These are phyloP conservation scores for Osmerus eperlanus DNA, from an alignment of 2,113 vertebrate species.

Conservation along the genomic window DNA sequence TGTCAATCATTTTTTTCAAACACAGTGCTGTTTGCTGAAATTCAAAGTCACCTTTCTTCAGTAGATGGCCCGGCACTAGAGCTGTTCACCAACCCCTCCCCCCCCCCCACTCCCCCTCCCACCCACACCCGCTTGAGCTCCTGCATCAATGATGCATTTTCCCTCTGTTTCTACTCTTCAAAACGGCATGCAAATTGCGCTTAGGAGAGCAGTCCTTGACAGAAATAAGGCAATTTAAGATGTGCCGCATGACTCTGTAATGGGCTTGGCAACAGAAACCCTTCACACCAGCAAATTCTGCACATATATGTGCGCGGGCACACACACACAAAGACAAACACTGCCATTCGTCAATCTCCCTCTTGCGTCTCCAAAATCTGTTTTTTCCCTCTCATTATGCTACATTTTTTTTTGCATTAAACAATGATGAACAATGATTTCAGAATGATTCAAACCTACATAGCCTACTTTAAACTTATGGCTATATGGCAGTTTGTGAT, in stretches of 20 bases:
- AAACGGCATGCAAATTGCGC: slow-evolving; percentile 18
- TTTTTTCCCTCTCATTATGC: too few species aligned
- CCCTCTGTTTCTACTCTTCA: slow-evolving; percentile 33
- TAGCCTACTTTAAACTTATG: too few species aligned
- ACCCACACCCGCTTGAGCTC: not conserved
- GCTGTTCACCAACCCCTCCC: slow-evolving; percentile 7
- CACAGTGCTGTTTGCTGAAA: slow-evolving; percentile 30
- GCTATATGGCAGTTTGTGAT: too few species aligned
- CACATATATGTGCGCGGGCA: slow-evolving; percentile 3
- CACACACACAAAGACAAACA: not conserved
- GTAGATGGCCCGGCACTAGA: slow-evolving; percentile 6
- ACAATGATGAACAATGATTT: too few species aligned
- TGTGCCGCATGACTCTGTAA: slow-evolving; percentile 28
- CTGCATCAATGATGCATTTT: slow-evolving; percentile 10
- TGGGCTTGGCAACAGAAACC: slow-evolving; percentile 25
- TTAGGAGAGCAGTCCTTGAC: slow-evolving; percentile 9
- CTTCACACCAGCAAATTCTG: slow-evolving; percentile 20
- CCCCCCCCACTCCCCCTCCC: not conserved
- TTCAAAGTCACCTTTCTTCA: slow-evolving; percentile 50
- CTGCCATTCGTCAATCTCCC: too few species aligned
- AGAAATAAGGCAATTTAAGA: slow-evolving; percentile 29
- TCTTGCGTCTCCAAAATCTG: too few species aligned
- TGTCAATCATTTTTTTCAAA: slow-evolving; percentile 43
- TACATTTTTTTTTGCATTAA: too few species aligned
- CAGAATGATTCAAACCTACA: too few species aligned